phyloP scores from a whole-genome alignment of 2,113 vertebrate genomes.

The Nerophis ophidion region DNA sequence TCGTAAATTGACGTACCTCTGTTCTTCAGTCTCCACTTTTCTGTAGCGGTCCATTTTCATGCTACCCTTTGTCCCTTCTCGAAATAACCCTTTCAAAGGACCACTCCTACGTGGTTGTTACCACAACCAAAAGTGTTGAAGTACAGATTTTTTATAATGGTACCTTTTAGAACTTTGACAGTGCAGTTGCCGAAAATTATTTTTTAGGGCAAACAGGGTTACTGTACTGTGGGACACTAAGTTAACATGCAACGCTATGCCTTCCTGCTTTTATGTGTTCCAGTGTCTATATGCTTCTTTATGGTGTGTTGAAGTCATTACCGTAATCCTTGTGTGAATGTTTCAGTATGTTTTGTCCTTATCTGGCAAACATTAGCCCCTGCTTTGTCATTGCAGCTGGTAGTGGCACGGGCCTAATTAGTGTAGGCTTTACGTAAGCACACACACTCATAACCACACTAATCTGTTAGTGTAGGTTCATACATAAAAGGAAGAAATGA shows the following conservation, averaged over 20 bases:
- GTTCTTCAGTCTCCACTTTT: too few species aligned
- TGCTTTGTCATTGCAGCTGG: constrained; percentile 39
- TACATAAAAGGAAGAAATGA: constrained; percentile 34
- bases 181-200: too few species aligned
- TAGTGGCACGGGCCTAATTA: constrained; percentile 50
- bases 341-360: constrained; percentile 40
- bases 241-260: background rate
- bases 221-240: too few species aligned
- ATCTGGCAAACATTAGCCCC: constrained; percentile 43
- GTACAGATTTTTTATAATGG: too few species aligned
- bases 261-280: background rate
- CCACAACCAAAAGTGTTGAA: too few species aligned
- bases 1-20: too few species aligned
- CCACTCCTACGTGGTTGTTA: too few species aligned
- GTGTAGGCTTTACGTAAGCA: constrained; percentile 35
- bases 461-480: constrained; percentile 40
- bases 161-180: too few species aligned
- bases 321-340: constrained; percentile 28
- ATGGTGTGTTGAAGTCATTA: constrained; percentile 31
- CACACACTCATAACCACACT: constrained; percentile 9
- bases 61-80: too few species aligned
- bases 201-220: too few species aligned
- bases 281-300: background rate
- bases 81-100: too few species aligned
- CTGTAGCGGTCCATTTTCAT: too few species aligned